Conservation (phyloP, 2,888 invertebrate species). For the Darwinula stevensoni region DNA sequence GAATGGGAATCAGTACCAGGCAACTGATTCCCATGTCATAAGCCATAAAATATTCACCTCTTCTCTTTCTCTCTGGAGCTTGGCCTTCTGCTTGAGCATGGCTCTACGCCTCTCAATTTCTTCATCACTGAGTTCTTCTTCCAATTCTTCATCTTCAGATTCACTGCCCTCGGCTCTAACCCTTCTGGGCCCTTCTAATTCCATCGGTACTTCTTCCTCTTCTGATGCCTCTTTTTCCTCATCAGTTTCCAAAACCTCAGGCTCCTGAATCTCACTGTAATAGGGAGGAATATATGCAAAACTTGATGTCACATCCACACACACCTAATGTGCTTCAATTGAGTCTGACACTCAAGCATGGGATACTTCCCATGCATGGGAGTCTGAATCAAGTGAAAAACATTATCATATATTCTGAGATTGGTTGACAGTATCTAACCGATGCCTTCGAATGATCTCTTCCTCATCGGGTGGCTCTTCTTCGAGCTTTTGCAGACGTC, state of each 20-base stretch:
- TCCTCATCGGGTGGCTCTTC: conserved; percentile 18
- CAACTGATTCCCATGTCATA: no score
- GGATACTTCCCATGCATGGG: no score
- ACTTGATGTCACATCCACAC: not conserved
- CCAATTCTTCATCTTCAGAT: conserved; percentile 9
- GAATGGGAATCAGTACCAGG: no score
- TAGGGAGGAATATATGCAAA: not conserved
- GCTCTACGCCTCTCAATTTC: conserved; percentile 56
- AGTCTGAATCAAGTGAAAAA: no score
- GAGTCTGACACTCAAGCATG: no score
- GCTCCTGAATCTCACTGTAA: conserved; percentile 5
- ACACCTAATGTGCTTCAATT: not conserved
- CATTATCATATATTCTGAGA: no score
- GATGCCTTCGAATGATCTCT: conserved; percentile 23
- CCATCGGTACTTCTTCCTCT: conserved; percentile 1
- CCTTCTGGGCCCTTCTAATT: conserved; percentile 5
- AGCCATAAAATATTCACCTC: no score
- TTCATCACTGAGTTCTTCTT: conserved; percentile 23
- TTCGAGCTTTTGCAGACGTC: conserved; percentile 25
- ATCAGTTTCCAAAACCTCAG: conserved; percentile 1
- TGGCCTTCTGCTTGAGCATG: conserved; percentile 29
- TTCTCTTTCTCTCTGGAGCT: conserved; percentile 28
- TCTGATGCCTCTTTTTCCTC: not conserved
- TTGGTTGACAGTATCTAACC: no score
- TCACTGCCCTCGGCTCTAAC: conserved; percentile 13